A percentile compares a stretch with the other conserved stretches of the same genome.
These are phyloP conservation scores for Pontoporia blainvillei DNA, from an alignment of 2,113 vertebrate genomes.

Conservation along the genomic window DNA sequence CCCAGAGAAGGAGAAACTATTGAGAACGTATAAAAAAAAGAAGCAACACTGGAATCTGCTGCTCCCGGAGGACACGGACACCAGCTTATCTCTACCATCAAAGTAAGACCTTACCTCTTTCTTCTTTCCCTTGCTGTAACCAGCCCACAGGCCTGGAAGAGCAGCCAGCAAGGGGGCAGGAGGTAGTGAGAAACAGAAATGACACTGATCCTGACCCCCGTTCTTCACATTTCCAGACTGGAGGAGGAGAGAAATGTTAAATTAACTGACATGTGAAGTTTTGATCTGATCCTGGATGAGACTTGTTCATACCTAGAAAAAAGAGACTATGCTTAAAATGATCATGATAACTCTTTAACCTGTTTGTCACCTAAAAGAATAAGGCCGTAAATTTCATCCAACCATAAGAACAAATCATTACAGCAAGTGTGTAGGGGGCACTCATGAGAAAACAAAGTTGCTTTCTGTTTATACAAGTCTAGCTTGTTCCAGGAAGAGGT, in stretches of 20 bases:
- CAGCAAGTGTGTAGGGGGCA: neutral
- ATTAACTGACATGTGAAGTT: neutral
- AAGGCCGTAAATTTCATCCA: neutral
- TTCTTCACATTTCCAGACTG: neutral
- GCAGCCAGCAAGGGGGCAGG: neutral
- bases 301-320: neutral
- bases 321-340: neutral
- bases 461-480: neutral
- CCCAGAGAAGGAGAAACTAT: neutral
- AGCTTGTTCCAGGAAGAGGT: neutral
- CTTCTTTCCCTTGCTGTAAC: neutral
- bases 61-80: neutral
- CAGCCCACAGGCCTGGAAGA: neutral
- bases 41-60: neutral
- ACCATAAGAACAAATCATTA: neutral
- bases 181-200: neutral
- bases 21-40: neutral
- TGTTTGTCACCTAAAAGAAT: neutral
- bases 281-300: neutral
- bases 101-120: neutral
- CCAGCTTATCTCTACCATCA: neutral
- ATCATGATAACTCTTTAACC: neutral
- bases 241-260: neutral
- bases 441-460: neutral
- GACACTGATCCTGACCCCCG: accelerated